Conservation (phyloP, 1,140 invertebrate species). For the Akabosia matsudoensis region DNA sequence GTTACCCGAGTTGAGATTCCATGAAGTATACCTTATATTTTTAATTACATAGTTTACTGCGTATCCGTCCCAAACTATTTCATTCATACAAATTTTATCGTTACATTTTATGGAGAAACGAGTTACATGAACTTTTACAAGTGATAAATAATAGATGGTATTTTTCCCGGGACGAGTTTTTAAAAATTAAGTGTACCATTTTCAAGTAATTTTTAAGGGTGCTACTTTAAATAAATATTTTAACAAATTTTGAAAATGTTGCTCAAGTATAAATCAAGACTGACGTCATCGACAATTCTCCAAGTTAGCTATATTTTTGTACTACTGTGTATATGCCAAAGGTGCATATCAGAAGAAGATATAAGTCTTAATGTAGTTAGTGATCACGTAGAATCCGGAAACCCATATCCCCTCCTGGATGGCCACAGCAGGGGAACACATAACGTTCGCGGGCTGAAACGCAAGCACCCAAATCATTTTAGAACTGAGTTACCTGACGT, state of each 20-base stretch:
- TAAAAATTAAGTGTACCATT: no score
- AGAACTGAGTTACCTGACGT: background rate
- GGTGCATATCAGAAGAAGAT: background rate
- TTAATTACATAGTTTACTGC: no score
- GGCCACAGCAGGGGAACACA: background rate
- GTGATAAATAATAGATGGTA: no score
- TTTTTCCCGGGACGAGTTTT: no score
- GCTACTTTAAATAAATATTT: no score
- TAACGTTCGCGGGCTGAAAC: background rate
- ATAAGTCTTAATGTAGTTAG: background rate
- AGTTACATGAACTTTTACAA: no score
- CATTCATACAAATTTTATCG: no score
- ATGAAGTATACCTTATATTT: no score
- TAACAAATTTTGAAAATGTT: slow-evolving; percentile 1
- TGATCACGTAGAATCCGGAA: slow-evolving; percentile 2
- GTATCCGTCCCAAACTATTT: no score
- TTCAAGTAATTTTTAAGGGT: no score
- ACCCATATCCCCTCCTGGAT: background rate
- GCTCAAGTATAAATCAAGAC: background rate
- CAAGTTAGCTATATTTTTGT: background rate
- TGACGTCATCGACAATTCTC: background rate
- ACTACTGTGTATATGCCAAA: background rate
- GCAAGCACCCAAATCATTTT: slow-evolving; percentile 2
- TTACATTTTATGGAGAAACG: no score
- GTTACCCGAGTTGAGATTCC: background rate